Base-by-base conservation (phyloP, 2,797 vertebrate species). In the Mus spretus region DNA sequence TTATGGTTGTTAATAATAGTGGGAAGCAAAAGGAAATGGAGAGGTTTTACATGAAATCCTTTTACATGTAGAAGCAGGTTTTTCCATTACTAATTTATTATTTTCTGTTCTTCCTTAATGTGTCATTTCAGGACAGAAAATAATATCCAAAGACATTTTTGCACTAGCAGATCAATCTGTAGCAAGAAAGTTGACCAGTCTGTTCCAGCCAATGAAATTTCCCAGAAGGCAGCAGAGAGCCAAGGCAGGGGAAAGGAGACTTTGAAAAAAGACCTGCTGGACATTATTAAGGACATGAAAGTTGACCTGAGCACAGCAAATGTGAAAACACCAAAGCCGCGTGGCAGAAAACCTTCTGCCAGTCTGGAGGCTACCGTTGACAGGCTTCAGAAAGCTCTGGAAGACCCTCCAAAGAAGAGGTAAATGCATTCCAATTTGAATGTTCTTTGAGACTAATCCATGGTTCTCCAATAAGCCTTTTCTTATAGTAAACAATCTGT, bases 241-340 rank as follows among this genome's bases (percentile, higher is more conserved):
- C 65, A 91, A 90, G 74, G 94, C 7, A 57, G 55, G 13, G 14
- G 14, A 44, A 86, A 96, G 70, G 80, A 82, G 95, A 98, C 95
- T 12, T 97, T 97, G 3, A 99, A 99, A 96, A 98, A 99, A 95
- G 97, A 97, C 94, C 98, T 99, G 78, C 94, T 99, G 85, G 97
- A 98, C 26, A 96, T 99, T 57, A 98, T 99, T 78, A 98, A 99
- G 93, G 91, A 91, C 87, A 99, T 99, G 99, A 99, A 99, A 96
- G 98, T 99, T 80, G 99, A 99, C 78, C 98, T 99, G 87, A 99
- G 98, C 40, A 98, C 96, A 97, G 99, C 98, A 97, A 98, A 96
- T 88, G 99, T 97, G 65, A 98, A 57, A 22, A 97, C 96, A 47
- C 77, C 7, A 31, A 97, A 94, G 92, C 97, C 98, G 2, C 94